Evolutionary conservation across 2,797 vertebrate genomes (phyloP).

Genomic region (Rhyacichthys aspro): DNA sequence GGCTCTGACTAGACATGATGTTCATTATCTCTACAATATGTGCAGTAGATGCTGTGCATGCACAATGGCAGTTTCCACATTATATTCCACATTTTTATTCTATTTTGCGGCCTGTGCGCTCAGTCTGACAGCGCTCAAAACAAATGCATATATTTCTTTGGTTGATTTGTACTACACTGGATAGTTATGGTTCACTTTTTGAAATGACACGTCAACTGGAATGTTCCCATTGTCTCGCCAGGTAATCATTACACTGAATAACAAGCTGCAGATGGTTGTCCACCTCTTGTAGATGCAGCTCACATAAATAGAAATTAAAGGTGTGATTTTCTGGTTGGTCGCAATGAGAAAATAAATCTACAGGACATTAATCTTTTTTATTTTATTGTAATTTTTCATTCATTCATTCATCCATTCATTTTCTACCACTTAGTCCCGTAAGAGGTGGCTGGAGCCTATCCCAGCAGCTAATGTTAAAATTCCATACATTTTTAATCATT

Average conservation of each 20-base stretch:
- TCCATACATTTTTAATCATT: slow-evolving; percentile 11
- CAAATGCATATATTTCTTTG: slow-evolving; percentile 16
- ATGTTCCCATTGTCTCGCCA: slow-evolving; percentile 27
- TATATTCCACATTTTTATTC: slow-evolving; percentile 1
- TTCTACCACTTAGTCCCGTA: too few relatives aligned
- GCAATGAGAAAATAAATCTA: too few relatives aligned
- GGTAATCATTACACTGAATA: slow-evolving; percentile 48
- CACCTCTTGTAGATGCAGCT: slow-evolving; percentile 6
- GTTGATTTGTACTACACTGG: slow-evolving; percentile 34
- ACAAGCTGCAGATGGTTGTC: slow-evolving; percentile 38
- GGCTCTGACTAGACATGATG: not conserved
- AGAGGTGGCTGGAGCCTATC: too few relatives aligned
- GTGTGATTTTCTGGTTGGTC: too few relatives aligned
- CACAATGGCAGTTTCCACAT: not conserved
- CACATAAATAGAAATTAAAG: slow-evolving; percentile 23
- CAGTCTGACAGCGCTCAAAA: slow-evolving; percentile 20
- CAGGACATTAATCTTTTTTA: too few relatives aligned
- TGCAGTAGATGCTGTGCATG: not conserved
- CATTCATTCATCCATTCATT: too few relatives aligned
- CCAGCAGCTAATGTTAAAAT: too few relatives aligned
- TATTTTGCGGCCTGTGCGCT: not conserved
- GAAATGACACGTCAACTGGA: slow-evolving; percentile 42
- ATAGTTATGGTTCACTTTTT: slow-evolving; percentile 35
- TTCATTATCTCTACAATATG: slow-evolving; percentile 9
- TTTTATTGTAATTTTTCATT: too few relatives aligned